These are phyloP conservation scores for Ctenopoma multispine DNA, from an alignment of 2,797 vertebrate genomes.

Conservation along the genomic window DNA sequence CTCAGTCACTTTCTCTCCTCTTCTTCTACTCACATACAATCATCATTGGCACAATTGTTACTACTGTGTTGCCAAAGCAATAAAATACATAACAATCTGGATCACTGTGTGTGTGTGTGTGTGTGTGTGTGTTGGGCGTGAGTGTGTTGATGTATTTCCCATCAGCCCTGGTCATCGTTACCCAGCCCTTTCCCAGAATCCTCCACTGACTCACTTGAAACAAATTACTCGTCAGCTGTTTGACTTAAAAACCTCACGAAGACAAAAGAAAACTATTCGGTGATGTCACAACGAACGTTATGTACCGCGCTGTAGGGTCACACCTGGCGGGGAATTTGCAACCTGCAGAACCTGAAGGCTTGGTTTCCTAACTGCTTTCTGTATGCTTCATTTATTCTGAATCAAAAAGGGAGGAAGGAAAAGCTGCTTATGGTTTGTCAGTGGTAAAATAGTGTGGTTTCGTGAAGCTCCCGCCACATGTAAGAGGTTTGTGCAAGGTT, in stretches of 20 bases:
- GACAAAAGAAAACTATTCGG: not conserved
- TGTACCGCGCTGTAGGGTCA: not conserved
- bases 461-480: constrained; percentile 7
- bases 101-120: constrained; percentile 19
- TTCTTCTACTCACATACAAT: constrained; percentile 35
- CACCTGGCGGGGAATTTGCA: constrained; percentile 24
- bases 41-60: constrained; percentile 45
- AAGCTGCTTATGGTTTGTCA: not conserved
- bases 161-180: constrained; percentile 65
- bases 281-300: not conserved
- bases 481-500: not conserved
- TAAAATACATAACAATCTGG: constrained; percentile 62
- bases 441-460: not conserved
- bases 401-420: not conserved
- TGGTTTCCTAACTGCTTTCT: not conserved
- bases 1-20: constrained; percentile 1
- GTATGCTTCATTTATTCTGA: not conserved
- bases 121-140: constrained; percentile 31
- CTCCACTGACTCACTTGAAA: constrained; percentile 65
- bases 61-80: constrained; percentile 58
- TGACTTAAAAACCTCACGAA: constrained; percentile 8
- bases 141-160: constrained; percentile 70
- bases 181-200: constrained; percentile 75
- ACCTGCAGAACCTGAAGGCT: constrained; percentile 2
- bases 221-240: constrained; percentile 62